A percentile compares a stretch with the other conserved stretches of the same genome.
These are phyloP conservation scores for Drosophila serrata DNA, from an alignment of 1,140 invertebrate species.

Conservation along the genomic window DNA sequence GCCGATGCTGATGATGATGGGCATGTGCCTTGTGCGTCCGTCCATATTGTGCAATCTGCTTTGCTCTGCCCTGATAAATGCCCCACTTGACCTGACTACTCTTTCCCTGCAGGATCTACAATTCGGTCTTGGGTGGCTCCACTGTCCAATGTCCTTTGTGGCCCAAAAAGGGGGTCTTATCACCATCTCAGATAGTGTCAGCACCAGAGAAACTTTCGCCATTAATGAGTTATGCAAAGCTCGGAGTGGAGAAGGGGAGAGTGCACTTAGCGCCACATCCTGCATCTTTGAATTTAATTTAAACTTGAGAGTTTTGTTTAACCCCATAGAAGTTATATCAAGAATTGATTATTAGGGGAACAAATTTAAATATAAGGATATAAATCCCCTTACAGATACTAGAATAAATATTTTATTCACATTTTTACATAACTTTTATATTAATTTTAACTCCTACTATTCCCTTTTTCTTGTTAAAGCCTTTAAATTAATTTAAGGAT, in stretches of 20 bases:
- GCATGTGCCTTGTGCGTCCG: constrained; percentile 31
- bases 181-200: constrained; percentile 41
- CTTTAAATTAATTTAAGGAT: neutral
- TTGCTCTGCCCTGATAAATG: constrained; percentile 44
- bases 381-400: neutral
- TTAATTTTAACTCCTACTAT: too few species aligned
- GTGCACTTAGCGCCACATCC: constrained; percentile 46
- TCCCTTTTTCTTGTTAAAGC: neutral
- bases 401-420: too few species aligned
- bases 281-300: constrained; percentile 56
- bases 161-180: constrained; percentile 21
- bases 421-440: neutral
- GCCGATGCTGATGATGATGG: constrained; percentile 38
- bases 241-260: constrained; percentile 1
- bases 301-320: constrained; percentile 18
- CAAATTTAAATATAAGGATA: neutral
- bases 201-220: constrained; percentile 46
- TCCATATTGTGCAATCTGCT: constrained; percentile 44
- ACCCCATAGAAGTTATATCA: neutral
- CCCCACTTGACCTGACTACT: constrained; percentile 20
- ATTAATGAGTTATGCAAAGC: constrained; percentile 53
- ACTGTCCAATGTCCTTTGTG: constrained; percentile 20
- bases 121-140: constrained; percentile 1
- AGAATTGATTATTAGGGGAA: neutral
- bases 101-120: neutral